phyloP scores from a whole-genome alignment of 2,113 vertebrate species.

The Lipophrys pholis region DNA sequence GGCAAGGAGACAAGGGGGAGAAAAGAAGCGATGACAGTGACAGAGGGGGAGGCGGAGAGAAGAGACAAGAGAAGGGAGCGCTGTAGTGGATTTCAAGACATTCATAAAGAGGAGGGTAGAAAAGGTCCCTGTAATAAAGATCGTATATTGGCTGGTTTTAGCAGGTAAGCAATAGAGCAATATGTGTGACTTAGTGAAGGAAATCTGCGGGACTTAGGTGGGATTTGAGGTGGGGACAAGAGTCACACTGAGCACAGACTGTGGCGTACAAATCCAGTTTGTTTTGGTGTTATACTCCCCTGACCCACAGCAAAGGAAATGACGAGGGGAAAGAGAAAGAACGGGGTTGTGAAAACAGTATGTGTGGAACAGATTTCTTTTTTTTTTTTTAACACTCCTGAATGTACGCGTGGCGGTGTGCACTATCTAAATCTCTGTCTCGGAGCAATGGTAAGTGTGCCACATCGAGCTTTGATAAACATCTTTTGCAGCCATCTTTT shows the following conservation, averaged over 20 bases:
- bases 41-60: conserved; percentile 27
- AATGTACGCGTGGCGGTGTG: neutral
- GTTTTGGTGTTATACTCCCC: conserved; percentile 47
- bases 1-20: conserved; percentile 21
- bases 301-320: conserved; percentile 37
- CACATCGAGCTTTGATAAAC: conserved; percentile 54
- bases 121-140: conserved; percentile 70
- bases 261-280: conserved; percentile 66
- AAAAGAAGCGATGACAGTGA: conserved; percentile 37
- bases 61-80: conserved; percentile 6
- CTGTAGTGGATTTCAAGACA: conserved; percentile 39
- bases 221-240: conserved; percentile 60
- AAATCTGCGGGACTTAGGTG: conserved; percentile 57
- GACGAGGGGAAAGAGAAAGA: neutral
- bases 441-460: conserved; percentile 43
- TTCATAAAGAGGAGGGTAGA: conserved; percentile 60
- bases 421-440: conserved; percentile 20
- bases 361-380: neutral
- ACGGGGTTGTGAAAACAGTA: neutral
- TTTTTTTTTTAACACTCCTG: too few species aligned
- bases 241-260: conserved; percentile 44
- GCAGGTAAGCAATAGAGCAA: conserved; percentile 64
- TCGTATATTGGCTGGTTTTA: conserved; percentile 63
- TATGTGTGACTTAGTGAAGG: conserved; percentile 63
- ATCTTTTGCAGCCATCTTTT: conserved; percentile 40